Conservation (phyloP, 2,888 invertebrate species). For the Nowickia ferox region DNA sequence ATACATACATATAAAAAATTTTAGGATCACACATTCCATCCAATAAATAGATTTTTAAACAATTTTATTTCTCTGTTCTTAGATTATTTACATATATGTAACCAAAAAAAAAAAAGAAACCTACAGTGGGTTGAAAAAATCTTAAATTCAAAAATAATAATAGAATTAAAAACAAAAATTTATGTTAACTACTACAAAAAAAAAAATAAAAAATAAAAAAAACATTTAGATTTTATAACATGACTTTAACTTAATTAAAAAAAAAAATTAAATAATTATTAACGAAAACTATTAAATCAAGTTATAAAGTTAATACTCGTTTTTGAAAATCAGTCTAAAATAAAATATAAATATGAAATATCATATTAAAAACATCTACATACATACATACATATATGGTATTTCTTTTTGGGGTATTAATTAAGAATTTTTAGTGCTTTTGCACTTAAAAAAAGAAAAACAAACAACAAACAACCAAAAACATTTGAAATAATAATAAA, state of each 20-base stretch:
- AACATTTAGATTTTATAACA: slow-evolving; percentile 42
- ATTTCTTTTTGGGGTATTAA: slow-evolving; percentile 41
- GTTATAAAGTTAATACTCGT: neutral
- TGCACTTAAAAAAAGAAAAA: slow-evolving; percentile 55
- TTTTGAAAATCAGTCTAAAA: slow-evolving; percentile 21
- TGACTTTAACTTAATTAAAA: slow-evolving; percentile 36
- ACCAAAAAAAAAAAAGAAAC: slow-evolving; percentile 18
- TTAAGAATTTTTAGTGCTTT: slow-evolving; percentile 61
- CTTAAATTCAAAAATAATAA: neutral
- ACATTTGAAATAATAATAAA: slow-evolving; percentile 19
- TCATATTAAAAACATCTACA: neutral
- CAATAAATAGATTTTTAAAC: slow-evolving; percentile 62
- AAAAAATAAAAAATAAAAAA: slow-evolving; percentile 32
- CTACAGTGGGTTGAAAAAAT: neutral
- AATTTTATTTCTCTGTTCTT: slow-evolving; percentile 36
- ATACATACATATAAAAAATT: slow-evolving; percentile 40
- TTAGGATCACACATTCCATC: slow-evolving; percentile 67
- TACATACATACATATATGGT: neutral
- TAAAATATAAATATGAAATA: slow-evolving; percentile 29
- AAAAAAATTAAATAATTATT: slow-evolving; percentile 36
- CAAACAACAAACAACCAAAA: slow-evolving; percentile 13
- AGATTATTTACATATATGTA: slow-evolving; percentile 34
- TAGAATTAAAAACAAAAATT: slow-evolving; percentile 27
- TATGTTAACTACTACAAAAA: slow-evolving; percentile 33
- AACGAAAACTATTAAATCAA: slow-evolving; percentile 5